Evolutionary conservation across 2,797 vertebrate genomes (phyloP).

Genomic region (Orientallactaga sibirica): DNA sequence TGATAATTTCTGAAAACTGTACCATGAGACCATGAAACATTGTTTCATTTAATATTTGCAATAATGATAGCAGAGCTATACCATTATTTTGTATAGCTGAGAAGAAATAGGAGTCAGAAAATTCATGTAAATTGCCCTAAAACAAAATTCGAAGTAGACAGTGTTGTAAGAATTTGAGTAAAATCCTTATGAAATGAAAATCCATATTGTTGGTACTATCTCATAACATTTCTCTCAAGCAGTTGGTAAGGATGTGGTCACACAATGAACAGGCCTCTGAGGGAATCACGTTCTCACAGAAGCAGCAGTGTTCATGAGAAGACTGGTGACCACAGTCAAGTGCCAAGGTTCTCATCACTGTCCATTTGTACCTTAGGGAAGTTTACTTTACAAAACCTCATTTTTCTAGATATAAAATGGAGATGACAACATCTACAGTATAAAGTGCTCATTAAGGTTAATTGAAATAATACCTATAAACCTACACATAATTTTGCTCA

Average conservation of each 20-base stretch:
- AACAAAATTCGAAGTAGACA: background rate
- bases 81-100: background rate
- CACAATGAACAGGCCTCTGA: background rate
- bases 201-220: too few relatives aligned
- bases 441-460: background rate
- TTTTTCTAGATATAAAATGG: background rate
- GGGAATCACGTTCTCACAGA: background rate
- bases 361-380: background rate
- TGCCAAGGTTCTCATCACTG: background rate
- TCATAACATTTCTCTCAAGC: background rate
- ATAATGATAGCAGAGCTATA: background rate
- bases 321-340: too few relatives aligned
- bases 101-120: background rate
- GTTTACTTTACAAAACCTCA: background rate
- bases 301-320: background rate
- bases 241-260: background rate
- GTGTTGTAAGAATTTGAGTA: background rate
- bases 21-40: background rate
- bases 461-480: background rate
- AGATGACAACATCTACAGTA: background rate
- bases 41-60: constrained; percentile 3
- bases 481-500: background rate
- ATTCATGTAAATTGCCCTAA: background rate
- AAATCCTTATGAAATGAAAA: background rate
- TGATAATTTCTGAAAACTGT: background rate